phyloP scores from a whole-genome alignment of 2,797 vertebrate species.

The Ammospiza maritima region DNA sequence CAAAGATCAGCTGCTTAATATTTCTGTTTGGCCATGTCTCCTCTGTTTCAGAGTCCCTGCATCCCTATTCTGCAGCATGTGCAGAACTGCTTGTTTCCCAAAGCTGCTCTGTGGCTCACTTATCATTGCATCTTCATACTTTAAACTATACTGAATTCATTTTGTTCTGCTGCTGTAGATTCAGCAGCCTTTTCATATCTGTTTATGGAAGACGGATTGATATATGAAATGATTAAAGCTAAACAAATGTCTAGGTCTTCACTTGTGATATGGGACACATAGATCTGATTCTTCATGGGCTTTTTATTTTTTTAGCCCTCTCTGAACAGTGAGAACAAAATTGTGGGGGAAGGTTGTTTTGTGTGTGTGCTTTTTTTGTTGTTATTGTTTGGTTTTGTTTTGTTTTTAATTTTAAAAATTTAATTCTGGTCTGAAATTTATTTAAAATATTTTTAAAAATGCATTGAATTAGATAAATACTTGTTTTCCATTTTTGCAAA shows the following conservation, averaged over 20 bases:
- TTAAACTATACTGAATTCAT: neutral
- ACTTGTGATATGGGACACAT: neutral
- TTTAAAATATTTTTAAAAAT: rapidly evolving
- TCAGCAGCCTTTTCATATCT: neutral
- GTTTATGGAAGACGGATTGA: neutral
- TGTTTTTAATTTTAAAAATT: neutral
- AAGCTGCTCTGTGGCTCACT: neutral
- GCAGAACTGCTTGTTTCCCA: neutral
- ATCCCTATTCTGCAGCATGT: rapidly evolving
- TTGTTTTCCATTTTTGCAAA: neutral
- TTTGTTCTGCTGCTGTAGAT: neutral
- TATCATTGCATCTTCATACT: neutral
- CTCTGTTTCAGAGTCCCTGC: neutral
- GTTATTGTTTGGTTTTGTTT: neutral
- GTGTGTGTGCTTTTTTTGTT: neutral
- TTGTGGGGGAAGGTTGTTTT: neutral
- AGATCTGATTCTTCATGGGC: neutral
- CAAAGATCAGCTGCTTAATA: neutral
- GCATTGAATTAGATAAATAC: neutral
- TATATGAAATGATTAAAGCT: neutral
- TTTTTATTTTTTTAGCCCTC: neutral
- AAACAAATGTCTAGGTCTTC: neutral
- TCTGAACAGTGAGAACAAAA: neutral
- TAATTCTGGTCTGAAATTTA: neutral
- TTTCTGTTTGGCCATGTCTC: neutral